phyloP scores from a whole-genome alignment of 2,797 vertebrate species.

The Hemibagrus guttatus region DNA sequence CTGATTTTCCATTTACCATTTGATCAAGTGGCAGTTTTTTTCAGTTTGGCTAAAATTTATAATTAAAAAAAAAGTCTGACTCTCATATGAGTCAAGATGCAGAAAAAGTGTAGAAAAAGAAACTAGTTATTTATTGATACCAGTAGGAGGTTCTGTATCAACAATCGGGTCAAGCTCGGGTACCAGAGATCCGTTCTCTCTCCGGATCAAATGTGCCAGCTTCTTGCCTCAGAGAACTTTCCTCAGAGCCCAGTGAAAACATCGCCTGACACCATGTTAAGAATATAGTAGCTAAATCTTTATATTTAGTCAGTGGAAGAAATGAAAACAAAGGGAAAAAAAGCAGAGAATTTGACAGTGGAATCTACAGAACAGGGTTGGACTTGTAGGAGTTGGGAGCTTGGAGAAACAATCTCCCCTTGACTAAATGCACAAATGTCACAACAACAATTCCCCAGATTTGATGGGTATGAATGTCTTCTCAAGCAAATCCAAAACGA shows the following conservation, averaged over 20 bases:
- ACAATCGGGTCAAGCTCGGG: neutral
- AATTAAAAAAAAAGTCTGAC: neutral
- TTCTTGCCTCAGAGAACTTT: neutral
- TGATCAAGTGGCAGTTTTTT: neutral
- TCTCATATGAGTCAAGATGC: neutral
- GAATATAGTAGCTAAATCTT: neutral
- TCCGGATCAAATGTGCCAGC: neutral
- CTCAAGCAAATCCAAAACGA: neutral
- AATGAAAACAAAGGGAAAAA: neutral
- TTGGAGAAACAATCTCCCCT: neutral
- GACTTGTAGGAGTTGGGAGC: neutral
- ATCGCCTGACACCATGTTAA: neutral
- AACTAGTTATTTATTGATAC: no score
- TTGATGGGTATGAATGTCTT: neutral
- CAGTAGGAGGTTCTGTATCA: no score
- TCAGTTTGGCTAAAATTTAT: neutral
- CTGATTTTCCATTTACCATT: neutral
- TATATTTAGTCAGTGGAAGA: neutral
- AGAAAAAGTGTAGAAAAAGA: neutral
- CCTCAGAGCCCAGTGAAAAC: neutral
- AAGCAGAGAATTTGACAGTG: no score
- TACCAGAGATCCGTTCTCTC: neutral
- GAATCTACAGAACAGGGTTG: neutral
- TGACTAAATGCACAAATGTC: neutral
- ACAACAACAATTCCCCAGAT: neutral